Percentiles rank a stretch among this genome's conserved stretches.
phyloP scores from a whole-genome alignment of 2,888 invertebrate genomes.

The Hesperia comma region DNA sequence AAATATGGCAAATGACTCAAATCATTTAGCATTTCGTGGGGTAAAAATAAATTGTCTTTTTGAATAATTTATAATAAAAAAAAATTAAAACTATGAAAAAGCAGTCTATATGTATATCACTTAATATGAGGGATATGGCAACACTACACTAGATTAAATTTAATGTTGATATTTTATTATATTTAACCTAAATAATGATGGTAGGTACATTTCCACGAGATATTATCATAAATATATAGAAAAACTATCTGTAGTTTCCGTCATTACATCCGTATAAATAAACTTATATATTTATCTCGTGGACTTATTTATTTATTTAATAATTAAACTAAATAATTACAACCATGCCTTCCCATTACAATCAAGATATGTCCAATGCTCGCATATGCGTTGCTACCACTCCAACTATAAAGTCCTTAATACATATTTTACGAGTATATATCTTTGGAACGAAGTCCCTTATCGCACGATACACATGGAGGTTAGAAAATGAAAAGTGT shows the following conservation, averaged over 20 bases:
- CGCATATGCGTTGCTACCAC: neutral
- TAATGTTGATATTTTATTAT: conserved; percentile 7
- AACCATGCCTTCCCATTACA: conserved; percentile 23
- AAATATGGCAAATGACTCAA: conserved; percentile 20
- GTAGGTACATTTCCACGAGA: conserved; percentile 5
- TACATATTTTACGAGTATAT: no score
- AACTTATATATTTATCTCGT: neutral
- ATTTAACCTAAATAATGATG: neutral
- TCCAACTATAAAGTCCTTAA: no score
- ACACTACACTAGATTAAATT: conserved; percentile 23
- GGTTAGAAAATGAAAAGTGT: no score
- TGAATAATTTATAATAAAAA: conserved; percentile 41
- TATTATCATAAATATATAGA: neutral
- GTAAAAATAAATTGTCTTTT: conserved; percentile 52
- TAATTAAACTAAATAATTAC: conserved; percentile 19
- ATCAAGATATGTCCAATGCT: conserved; percentile 22
- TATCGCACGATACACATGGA: no score
- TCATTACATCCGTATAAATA: no score
- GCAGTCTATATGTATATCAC: conserved; percentile 70
- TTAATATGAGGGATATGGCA: conserved; percentile 48
- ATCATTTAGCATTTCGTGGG: neutral
- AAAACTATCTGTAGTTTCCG: no score
- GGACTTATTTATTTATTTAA: neutral
- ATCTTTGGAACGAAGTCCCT: no score
- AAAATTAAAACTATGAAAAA: conserved; percentile 49